phyloP scores from a whole-genome alignment of 1,140 invertebrate species.

The Sminthurinus signatus region DNA sequence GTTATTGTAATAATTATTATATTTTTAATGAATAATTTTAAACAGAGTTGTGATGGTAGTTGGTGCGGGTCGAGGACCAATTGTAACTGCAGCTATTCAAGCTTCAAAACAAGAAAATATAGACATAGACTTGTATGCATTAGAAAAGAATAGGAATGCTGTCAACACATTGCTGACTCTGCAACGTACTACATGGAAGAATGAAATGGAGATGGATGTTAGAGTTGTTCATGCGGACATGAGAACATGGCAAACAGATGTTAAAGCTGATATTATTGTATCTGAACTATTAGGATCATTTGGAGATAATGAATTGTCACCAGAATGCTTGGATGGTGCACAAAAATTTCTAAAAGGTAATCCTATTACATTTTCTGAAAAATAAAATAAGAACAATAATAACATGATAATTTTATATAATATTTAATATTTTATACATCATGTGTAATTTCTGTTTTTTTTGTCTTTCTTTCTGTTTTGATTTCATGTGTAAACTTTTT shows the following conservation, averaged over 20 bases:
- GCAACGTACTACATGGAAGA: conserved; percentile 68
- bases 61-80: conserved; percentile 90
- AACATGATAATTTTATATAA: conserved; percentile 23
- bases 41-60: conserved; percentile 77
- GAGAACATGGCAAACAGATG: conserved; percentile 70
- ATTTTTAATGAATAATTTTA: conserved; percentile 14
- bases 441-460: neutral
- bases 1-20: too few relatives aligned
- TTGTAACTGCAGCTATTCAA: conserved; percentile 75
- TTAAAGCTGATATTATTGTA: conserved; percentile 90
- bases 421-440: conserved; percentile 7
- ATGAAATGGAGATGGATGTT: conserved; percentile 54
- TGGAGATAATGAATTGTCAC: conserved; percentile 97
- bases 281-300: conserved; percentile 96
- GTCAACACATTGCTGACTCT: conserved; percentile 78
- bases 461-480: too few relatives aligned
- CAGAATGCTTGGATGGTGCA: conserved; percentile 96
- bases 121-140: conserved; percentile 75
- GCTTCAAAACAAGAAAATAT: conserved; percentile 63
- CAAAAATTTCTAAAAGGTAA: conserved; percentile 75
- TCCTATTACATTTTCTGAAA: too few relatives aligned
- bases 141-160: conserved; percentile 98
- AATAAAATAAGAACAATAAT: neutral
- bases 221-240: conserved; percentile 82
- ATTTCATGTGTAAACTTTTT: conserved; percentile 8